phyloP scores from a whole-genome alignment of 2,113 vertebrate species.

The Pipra filicauda region DNA sequence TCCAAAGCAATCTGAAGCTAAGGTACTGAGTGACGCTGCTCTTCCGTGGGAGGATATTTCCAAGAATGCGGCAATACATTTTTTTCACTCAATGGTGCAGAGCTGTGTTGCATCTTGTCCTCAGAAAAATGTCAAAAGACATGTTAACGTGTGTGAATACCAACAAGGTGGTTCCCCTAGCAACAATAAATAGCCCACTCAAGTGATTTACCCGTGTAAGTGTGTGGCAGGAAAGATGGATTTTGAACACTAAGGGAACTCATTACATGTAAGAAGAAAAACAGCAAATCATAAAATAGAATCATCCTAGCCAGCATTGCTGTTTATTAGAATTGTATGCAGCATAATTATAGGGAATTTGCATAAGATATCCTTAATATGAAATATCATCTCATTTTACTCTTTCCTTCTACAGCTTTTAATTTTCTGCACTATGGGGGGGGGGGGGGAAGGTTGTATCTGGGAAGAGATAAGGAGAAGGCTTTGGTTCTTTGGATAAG shows the following conservation, averaged over 20 bases:
- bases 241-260: constrained; percentile 1
- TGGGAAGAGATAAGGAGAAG: neutral
- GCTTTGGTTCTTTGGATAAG: neutral
- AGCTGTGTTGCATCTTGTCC: neutral
- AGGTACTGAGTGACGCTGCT: neutral
- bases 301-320: neutral
- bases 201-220: constrained; percentile 22
- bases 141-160: neutral
- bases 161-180: constrained; percentile 37
- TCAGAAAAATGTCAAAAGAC: neutral
- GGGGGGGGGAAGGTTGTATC: neutral
- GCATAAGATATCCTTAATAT: neutral
- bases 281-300: neutral
- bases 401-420: neutral
- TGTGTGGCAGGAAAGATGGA: neutral
- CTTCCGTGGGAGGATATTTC: neutral
- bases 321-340: neutral
- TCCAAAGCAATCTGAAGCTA: neutral
- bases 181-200: constrained; percentile 45
- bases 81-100: neutral
- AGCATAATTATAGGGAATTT: neutral
- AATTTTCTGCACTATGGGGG: neutral
- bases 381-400: neutral
- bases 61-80: neutral
- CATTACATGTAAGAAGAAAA: constrained; percentile 5